phyloP scores from a whole-genome alignment of 1,140 invertebrate species.

The Limonius californicus region DNA sequence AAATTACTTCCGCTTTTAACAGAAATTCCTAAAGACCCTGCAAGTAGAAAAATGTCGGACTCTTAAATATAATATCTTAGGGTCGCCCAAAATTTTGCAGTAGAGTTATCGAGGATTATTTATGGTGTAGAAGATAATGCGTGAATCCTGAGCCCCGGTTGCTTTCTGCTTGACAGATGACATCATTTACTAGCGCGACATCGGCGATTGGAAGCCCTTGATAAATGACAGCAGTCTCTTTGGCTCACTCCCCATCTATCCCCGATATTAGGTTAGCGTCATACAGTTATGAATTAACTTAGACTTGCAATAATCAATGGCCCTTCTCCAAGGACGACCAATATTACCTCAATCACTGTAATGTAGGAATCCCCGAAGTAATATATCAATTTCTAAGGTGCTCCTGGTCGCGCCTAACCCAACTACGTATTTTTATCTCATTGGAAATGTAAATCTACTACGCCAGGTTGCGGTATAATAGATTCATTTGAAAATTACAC shows the following conservation, averaged over 20 bases:
- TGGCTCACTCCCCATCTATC: slow-evolving; percentile 22
- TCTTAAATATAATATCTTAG: slow-evolving; percentile 4
- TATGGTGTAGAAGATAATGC: slow-evolving; percentile 12
- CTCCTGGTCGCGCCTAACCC: too few species aligned
- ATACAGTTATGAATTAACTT: slow-evolving; percentile 38
- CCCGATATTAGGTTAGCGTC: slow-evolving; percentile 39
- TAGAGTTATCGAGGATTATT: slow-evolving; percentile 10
- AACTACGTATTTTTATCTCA: too few species aligned
- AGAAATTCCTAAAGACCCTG: too few species aligned
- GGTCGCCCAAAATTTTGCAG: background rate
- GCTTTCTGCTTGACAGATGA: slow-evolving; percentile 30
- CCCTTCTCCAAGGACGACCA: slow-evolving; percentile 1
- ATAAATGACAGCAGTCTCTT: slow-evolving; percentile 16
- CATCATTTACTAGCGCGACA: slow-evolving; percentile 37
- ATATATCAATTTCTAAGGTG: background rate
- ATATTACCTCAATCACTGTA: slow-evolving; percentile 5
- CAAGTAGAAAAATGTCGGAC: slow-evolving; percentile 3
- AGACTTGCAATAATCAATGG: slow-evolving; percentile 10
- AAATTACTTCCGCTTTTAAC: too few species aligned
- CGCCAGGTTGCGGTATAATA: too few species aligned
- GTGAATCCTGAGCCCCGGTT: slow-evolving; percentile 2
- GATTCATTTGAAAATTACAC: too few species aligned
- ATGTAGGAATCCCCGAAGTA: background rate
- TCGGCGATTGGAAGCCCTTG: slow-evolving; percentile 22
- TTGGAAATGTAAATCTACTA: too few species aligned